Base-by-base conservation (phyloP, 2,113 vertebrate genomes). In the Cromileptes altivelis region DNA sequence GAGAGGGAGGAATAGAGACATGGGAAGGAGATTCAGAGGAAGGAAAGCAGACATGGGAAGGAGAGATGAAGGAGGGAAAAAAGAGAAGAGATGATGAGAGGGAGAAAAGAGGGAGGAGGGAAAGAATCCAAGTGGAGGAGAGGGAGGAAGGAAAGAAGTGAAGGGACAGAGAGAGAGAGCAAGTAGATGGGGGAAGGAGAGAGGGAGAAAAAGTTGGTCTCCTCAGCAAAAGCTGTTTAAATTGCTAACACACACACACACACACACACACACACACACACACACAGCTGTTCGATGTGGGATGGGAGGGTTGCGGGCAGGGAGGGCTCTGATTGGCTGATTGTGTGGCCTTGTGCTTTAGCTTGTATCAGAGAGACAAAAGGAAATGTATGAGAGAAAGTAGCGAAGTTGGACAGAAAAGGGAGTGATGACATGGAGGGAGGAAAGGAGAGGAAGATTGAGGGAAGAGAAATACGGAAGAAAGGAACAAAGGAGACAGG, bases 341-440 rank as follows among this genome's bases (percentile, higher is more conserved):
- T 56, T 47, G 80, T 91, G 73, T 82, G 89, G 90, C 94, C 84
- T 94, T 91, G 92, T 93, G 88, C 86, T 88, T 88, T 85, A 91
- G 89, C 90, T 89, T 93, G 84, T 69, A 88, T 92, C 89, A 69
- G 33, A 81, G 57, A 80, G 14, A 37, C 2, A 8, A 45, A 12
- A 45, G 42, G 42, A 42, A 42, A 42, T 42, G 42, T 42, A 42
- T 0, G 42, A 42, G 42, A 42, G 42, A 45, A 10, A 45, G 42
- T 45, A 45, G 42, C 9, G 21, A 6, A 25, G 64, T 10, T 23
- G 7, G 37, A 23, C 23, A 6, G 63, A 23, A 1, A 45, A 8
- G 25, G 12, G 23, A 25, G n/a, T 4, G 40, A 17, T 17, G 19
- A 4, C 42, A 42, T 42, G 2, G 4, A 4, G 1, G 15, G 17